Conservation (phyloP, 2,888 invertebrate species). For the Nomada fucata region DNA sequence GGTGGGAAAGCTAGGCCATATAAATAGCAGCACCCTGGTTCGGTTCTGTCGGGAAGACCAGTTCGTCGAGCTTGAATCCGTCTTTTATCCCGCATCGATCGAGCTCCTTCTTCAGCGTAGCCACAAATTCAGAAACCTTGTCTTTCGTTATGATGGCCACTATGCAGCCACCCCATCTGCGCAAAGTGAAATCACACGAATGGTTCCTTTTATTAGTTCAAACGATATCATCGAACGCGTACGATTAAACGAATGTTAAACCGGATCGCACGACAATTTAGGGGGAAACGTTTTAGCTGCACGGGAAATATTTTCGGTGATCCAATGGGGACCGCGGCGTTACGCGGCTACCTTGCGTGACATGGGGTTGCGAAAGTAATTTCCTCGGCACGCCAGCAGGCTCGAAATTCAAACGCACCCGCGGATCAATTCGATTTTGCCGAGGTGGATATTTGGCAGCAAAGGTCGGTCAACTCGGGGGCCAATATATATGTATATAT, state of each 20-base stretch:
- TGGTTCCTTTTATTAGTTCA: background rate
- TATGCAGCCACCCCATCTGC: constrained; percentile 98
- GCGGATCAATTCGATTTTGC: constrained; percentile 40
- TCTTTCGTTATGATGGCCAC: constrained; percentile 92
- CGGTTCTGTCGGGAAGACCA: constrained; percentile 91
- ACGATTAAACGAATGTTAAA: no score
- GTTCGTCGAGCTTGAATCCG: constrained; percentile 84
- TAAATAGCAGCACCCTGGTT: constrained; percentile 88
- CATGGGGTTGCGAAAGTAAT: constrained; percentile 15
- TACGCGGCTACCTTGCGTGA: constrained; percentile 20
- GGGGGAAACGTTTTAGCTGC: background rate
- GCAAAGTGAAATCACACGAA: constrained; percentile 19
- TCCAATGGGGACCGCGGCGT: background rate
- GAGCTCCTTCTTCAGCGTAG: constrained; percentile 89
- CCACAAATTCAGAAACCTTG: constrained; percentile 88
- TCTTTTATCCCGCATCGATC: constrained; percentile 80
- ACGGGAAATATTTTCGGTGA: background rate
- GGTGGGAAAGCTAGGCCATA: constrained; percentile 55
- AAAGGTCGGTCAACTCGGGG: background rate
- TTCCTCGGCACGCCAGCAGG: background rate
- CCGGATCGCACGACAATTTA: background rate
- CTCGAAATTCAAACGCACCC: constrained; percentile 40
- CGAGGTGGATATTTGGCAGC: background rate
- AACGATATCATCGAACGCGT: background rate
- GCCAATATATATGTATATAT: background rate